These are phyloP conservation scores for Cathartes aura DNA, from an alignment of 2,113 vertebrate genomes.

Conservation along the genomic window DNA sequence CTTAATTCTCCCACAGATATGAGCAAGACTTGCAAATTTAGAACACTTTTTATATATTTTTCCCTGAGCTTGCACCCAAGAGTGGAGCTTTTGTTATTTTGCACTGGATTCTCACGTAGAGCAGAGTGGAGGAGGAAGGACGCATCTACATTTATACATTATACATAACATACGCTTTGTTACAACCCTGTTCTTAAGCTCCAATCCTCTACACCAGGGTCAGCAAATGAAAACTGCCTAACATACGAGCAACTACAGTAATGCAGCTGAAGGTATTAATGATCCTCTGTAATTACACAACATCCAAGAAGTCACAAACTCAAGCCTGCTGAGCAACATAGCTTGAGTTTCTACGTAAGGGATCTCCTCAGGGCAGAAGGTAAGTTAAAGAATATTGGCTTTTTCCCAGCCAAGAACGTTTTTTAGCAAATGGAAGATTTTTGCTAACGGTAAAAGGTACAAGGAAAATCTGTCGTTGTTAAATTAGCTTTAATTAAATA, in stretches of 20 bases:
- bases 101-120: rapidly evolving
- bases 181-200: not conserved
- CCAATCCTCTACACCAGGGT: not conserved
- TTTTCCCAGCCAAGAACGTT: not conserved
- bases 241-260: not conserved
- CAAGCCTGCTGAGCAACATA: not conserved
- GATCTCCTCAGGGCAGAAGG: not conserved
- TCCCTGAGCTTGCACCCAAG: not conserved
- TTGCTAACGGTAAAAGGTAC: not conserved
- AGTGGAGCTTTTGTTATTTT: not conserved
- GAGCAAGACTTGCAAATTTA: not conserved
- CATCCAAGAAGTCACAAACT: not conserved
- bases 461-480: not conserved
- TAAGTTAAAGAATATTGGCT: not conserved
- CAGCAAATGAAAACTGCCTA: not conserved
- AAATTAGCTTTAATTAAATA: not conserved
- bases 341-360: not conserved
- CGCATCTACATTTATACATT: not conserved
- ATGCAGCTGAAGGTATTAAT: not conserved
- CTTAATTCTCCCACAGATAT: not conserved
- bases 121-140: not conserved
- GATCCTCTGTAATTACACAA: not conserved
- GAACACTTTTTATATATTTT: not conserved
- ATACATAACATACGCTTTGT: not conserved
- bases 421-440: not conserved